Evolutionary conservation across 2,113 vertebrate species (phyloP).

Genomic region (Ceyx cyanopectus): DNA sequence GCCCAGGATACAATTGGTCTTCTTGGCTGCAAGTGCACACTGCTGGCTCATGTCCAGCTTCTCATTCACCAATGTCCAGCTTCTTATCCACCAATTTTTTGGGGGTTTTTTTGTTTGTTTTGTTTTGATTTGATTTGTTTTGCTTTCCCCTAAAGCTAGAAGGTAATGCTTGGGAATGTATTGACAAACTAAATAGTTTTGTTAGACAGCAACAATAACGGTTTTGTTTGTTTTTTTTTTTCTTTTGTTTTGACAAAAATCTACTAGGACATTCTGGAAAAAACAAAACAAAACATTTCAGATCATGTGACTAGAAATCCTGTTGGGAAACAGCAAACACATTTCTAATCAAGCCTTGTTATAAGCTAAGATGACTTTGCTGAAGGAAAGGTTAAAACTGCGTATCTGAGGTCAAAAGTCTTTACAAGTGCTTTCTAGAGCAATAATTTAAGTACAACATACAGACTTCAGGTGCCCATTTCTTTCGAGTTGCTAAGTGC

Average conservation of each 20-base stretch:
- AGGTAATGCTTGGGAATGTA: neutral
- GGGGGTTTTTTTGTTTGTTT: neutral
- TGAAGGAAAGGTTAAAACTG: neutral
- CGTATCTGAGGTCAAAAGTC: neutral
- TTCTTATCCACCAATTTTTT: too few relatives aligned
- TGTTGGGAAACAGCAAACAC: neutral
- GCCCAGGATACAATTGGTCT: too few relatives aligned
- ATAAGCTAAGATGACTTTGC: neutral
- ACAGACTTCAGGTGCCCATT: neutral
- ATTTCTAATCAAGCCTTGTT: neutral
- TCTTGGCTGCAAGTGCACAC: too few relatives aligned
- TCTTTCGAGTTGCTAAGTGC: neutral
- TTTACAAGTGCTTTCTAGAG: slow-evolving; percentile 23
- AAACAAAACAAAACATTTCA: neutral
- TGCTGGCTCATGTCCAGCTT: too few relatives aligned
- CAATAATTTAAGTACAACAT: slow-evolving; percentile 8
- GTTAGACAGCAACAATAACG: neutral
- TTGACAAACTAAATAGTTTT: neutral
- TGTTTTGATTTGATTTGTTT: neutral
- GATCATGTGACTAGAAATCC: neutral
- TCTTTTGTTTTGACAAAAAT: neutral
- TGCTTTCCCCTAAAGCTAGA: neutral
- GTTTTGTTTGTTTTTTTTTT: neutral
- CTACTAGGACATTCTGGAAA: neutral
- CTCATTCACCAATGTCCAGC: too few relatives aligned